phyloP scores from a whole-genome alignment of 2,888 invertebrate genomes.

The Ypsolopha scabrella region DNA sequence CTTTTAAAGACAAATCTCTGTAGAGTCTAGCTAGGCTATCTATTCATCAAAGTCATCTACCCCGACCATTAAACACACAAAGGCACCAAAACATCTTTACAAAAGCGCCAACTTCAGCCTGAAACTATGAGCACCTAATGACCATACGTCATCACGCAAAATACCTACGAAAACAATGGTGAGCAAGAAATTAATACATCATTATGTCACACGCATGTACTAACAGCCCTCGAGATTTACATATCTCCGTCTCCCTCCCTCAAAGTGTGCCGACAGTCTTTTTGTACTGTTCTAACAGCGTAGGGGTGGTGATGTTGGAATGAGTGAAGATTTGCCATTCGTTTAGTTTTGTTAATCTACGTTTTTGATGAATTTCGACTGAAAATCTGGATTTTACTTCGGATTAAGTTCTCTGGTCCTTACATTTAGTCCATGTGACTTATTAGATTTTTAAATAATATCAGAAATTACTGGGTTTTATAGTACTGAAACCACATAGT shows the following conservation, averaged over 20 bases:
- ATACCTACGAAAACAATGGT: constrained; percentile 67
- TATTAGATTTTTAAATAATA: too few relatives aligned
- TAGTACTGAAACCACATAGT: too few relatives aligned
- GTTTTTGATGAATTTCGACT: constrained; percentile 41
- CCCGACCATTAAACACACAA: constrained; percentile 57
- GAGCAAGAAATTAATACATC: constrained; percentile 70
- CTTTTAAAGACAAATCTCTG: not conserved
- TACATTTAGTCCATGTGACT: too few relatives aligned
- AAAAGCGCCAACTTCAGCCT: constrained; percentile 37
- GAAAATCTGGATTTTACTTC: constrained; percentile 27
- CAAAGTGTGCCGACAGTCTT: not conserved
- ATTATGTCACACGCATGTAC: constrained; percentile 65
- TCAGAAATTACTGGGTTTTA: too few relatives aligned
- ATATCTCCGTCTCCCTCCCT: constrained; percentile 12
- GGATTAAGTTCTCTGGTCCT: too few relatives aligned
- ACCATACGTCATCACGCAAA: constrained; percentile 63
- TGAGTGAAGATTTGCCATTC: constrained; percentile 46
- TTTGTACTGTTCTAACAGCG: not conserved
- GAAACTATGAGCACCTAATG: constrained; percentile 69
- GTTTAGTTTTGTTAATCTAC: constrained; percentile 56
- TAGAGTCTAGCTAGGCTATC: constrained; percentile 21
- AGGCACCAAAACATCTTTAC: constrained; percentile 22
- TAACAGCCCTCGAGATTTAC: constrained; percentile 5
- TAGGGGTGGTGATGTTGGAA: constrained; percentile 23
- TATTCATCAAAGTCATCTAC: constrained; percentile 43